Conservation (phyloP, 53 echinoderm and acorn worm species). For the Zoroaster sp. region DNA sequence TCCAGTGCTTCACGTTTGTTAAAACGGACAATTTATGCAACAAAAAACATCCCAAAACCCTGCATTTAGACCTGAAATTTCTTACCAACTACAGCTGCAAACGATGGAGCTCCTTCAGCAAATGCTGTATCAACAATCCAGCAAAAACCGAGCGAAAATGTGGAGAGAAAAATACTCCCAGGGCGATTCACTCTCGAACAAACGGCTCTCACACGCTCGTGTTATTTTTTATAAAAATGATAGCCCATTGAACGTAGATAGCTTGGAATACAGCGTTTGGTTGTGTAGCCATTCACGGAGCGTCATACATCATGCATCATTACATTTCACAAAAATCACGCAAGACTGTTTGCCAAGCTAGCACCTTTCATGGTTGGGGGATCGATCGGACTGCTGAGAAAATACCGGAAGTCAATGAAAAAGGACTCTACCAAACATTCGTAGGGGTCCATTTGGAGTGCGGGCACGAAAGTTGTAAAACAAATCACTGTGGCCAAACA, state of each 20-base stretch:
- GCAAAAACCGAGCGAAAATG: neutral
- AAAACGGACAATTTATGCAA: too few relatives aligned
- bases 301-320: neutral
- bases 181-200: neutral
- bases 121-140: neutral
- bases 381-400: too few relatives aligned
- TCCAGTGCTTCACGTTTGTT: too few relatives aligned
- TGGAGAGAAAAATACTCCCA: neutral
- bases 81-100: constrained; percentile 44
- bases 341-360: constrained; percentile 25
- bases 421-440: constrained; percentile 41
- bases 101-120: neutral
- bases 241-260: neutral
- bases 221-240: neutral
- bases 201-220: neutral
- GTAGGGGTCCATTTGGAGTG: neutral
- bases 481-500: neutral
- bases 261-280: constrained; percentile 7
- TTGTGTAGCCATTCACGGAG: neutral
- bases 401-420: constrained; percentile 32
- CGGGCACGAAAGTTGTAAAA: neutral
- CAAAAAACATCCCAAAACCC: too few relatives aligned
- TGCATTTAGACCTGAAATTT: neutral
- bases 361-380: neutral
- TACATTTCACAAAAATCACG: neutral